phyloP scores from a whole-genome alignment of 2,888 invertebrate genomes.

The Harpalus rufipes region DNA sequence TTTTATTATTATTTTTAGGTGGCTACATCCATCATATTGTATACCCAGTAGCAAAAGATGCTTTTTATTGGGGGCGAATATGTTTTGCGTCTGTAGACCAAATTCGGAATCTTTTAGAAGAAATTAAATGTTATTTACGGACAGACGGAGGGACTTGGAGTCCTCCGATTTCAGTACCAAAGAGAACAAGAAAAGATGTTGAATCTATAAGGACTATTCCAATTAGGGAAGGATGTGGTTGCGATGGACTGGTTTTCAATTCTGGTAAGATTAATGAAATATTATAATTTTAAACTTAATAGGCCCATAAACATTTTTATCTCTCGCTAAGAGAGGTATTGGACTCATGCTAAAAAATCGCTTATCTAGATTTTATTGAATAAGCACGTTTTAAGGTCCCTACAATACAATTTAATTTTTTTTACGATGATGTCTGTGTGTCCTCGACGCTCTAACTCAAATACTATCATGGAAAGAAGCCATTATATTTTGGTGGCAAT shows the following conservation, averaged over 20 bases:
- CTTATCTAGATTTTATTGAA: no score
- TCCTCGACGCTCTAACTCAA: no score
- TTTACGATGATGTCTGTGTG: no score
- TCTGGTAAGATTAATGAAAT: background rate
- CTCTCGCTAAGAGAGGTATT: no score
- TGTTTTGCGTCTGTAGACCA: constrained; percentile 79
- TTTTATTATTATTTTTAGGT: constrained; percentile 74
- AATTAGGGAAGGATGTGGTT: background rate
- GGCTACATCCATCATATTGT: constrained; percentile 82
- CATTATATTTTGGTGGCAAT: no score
- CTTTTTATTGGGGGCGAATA: constrained; percentile 82
- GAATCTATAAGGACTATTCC: background rate
- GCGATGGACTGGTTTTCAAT: background rate
- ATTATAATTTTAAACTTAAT: no score
- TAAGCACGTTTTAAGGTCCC: no score
- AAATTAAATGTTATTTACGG: constrained; percentile 80
- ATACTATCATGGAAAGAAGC: no score
- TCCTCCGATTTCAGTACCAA: constrained; percentile 70
- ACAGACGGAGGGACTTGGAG: constrained; percentile 82
- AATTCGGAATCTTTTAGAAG: constrained; percentile 79
- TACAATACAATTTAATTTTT: no score
- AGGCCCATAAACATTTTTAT: no score
- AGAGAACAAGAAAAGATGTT: background rate
- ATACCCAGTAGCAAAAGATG: constrained; percentile 81
- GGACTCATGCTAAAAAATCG: no score